Percentiles rank a stretch among this genome's conserved stretches.
Conservation (phyloP, 2,797 vertebrate species). For the Cuculus canorus region DNA sequence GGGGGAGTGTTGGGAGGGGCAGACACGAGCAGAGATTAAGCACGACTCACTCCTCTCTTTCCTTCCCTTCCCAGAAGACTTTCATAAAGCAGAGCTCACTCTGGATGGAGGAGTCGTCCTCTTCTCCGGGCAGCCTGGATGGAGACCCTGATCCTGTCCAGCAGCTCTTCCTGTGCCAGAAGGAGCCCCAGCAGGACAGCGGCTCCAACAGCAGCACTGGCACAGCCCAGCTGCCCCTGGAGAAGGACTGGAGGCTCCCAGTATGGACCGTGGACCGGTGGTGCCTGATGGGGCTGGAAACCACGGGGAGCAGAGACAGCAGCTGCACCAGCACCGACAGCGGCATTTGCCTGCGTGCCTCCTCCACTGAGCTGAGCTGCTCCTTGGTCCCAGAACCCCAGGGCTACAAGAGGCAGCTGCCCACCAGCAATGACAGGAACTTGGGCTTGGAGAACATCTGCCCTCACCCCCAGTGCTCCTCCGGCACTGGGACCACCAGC, state of each 20-base stretch:
- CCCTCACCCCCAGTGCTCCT: not conserved
- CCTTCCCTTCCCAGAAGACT: slow-evolving; percentile 64
- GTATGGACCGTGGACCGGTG: rapidly evolving
- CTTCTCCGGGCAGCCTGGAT: rapidly evolving
- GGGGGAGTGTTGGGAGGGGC: not conserved
- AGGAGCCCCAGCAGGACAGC: not conserved
- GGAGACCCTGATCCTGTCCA: not conserved
- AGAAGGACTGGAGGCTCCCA: not conserved
- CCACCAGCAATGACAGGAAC: not conserved
- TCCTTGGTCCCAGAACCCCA: rapidly evolving
- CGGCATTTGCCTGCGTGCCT: slow-evolving; percentile 66
- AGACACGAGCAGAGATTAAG: rapidly evolving
- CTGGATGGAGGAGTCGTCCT: not conserved
- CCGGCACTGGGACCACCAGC: rapidly evolving
- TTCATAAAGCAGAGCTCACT: slow-evolving; percentile 55
- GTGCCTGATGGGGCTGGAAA: not conserved
- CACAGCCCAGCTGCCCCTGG: not conserved
- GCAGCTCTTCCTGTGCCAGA: slow-evolving; percentile 57
- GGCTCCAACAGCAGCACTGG: not conserved
- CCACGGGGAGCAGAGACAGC: not conserved
- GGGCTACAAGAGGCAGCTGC: slow-evolving; percentile 5
- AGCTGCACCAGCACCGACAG: slow-evolving; percentile 68
- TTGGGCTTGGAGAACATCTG: slow-evolving; percentile 43
- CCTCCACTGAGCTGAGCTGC: not conserved
- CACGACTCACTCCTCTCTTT: not conserved